These are phyloP conservation scores for Pagetopsis macropterus DNA, from an alignment of 2,797 vertebrate species.

Conservation along the genomic window DNA sequence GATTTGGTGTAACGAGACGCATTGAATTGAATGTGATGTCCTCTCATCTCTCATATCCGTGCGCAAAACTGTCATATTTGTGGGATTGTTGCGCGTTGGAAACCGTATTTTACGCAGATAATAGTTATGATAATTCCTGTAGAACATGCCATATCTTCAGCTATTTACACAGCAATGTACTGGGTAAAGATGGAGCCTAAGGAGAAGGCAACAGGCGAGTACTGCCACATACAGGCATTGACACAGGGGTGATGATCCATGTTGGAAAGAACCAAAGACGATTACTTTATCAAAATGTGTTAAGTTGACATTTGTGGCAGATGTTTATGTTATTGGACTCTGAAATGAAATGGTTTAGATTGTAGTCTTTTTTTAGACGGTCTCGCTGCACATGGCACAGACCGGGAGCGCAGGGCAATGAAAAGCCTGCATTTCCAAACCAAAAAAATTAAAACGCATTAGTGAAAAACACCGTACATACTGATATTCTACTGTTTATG, in stretches of 20 bases:
- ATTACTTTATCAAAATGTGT: background rate
- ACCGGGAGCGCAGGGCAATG: constrained; percentile 19
- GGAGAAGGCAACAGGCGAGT: constrained; percentile 55
- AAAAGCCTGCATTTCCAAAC: constrained; percentile 11
- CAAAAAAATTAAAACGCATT: background rate
- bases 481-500: background rate
- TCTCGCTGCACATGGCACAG: constrained; percentile 41
- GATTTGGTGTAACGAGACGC: background rate
- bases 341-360: background rate
- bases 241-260: background rate
- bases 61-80: background rate
- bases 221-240: background rate
- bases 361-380: background rate
- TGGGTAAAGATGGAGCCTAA: background rate
- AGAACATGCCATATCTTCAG: background rate
- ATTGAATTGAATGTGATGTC: constrained; percentile 13
- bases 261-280: background rate
- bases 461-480: background rate
- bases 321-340: background rate
- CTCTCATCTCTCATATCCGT: background rate
- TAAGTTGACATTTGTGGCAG: background rate
- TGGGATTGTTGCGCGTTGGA: background rate
- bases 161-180: constrained; percentile 5
- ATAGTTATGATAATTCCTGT: background rate
- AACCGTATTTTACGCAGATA: constrained; percentile 8